Conservation (phyloP, 2,113 vertebrate species). For the Sturnus vulgaris region DNA sequence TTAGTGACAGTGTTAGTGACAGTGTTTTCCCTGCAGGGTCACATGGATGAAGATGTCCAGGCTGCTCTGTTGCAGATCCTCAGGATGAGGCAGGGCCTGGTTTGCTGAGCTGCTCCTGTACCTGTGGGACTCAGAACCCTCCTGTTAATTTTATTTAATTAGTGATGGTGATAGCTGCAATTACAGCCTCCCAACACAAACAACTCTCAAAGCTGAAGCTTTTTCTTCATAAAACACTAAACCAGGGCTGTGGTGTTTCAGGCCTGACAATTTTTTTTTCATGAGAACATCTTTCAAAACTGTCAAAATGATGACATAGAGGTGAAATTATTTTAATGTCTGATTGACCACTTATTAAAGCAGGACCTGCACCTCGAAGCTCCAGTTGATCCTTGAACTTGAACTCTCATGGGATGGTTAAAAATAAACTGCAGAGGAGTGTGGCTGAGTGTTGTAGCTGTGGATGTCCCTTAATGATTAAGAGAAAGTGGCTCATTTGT, state of each 20-base stretch:
- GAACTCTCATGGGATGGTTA: neutral
- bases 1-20: neutral
- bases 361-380: neutral
- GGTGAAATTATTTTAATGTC: conserved; percentile 23
- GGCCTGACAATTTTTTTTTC: neutral
- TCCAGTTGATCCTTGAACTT: neutral
- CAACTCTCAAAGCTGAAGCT: neutral
- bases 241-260: neutral
- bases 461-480: neutral
- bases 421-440: neutral
- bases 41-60: conserved; percentile 99
- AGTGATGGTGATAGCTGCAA: neutral
- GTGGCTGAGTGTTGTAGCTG: neutral
- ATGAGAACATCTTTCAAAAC: neutral
- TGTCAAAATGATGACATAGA: conserved; percentile 63
- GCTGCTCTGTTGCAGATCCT: conserved; percentile 96
- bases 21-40: conserved; percentile 75
- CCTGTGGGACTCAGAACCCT: neutral
- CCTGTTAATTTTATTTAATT: too few species aligned
- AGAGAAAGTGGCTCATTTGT: neutral
- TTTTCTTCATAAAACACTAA: neutral
- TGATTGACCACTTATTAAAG: conserved; percentile 28
- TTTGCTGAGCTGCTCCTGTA: conserved; percentile 77
- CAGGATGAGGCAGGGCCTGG: conserved; percentile 93
- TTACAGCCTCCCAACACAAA: neutral